Conservation (phyloP, 2,888 invertebrate genomes). For the Troglohyphantes excavatus region DNA sequence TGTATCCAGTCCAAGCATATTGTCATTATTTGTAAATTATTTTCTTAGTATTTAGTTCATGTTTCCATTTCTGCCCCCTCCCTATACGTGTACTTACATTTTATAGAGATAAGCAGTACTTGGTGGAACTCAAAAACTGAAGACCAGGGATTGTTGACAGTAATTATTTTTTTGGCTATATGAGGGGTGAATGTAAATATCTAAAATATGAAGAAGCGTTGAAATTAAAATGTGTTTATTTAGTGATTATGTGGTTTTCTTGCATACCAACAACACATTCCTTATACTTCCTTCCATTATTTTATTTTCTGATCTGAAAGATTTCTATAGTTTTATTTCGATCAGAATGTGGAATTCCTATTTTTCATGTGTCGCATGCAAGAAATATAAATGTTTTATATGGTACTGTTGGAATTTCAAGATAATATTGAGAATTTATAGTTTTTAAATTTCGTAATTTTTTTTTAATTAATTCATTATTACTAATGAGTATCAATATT, state of each 20-base stretch:
- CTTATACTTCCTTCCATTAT: background rate
- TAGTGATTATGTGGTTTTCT: constrained; percentile 44
- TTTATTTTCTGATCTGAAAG: background rate
- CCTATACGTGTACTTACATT: constrained; percentile 64
- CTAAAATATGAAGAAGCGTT: constrained; percentile 72
- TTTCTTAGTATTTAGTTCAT: constrained; percentile 50
- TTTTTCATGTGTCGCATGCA: no score
- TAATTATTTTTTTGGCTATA: constrained; percentile 70
- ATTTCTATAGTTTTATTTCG: no score
- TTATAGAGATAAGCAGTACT: constrained; percentile 55
- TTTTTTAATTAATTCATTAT: no score
- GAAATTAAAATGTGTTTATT: constrained; percentile 79
- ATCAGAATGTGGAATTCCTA: no score
- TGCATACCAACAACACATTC: background rate
- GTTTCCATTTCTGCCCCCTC: constrained; percentile 33
- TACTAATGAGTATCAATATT: no score
- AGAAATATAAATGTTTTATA: no score
- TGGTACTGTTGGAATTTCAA: no score
- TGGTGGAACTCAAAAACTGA: constrained; percentile 46
- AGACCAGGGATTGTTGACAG: constrained; percentile 76
- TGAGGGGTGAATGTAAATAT: constrained; percentile 77
- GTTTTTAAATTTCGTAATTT: no score
- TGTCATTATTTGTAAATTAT: constrained; percentile 41
- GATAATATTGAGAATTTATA: no score
- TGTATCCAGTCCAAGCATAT: constrained; percentile 15